Base-by-base conservation (phyloP, 2,888 invertebrate genomes). In the Hypomecis punctinalis region DNA sequence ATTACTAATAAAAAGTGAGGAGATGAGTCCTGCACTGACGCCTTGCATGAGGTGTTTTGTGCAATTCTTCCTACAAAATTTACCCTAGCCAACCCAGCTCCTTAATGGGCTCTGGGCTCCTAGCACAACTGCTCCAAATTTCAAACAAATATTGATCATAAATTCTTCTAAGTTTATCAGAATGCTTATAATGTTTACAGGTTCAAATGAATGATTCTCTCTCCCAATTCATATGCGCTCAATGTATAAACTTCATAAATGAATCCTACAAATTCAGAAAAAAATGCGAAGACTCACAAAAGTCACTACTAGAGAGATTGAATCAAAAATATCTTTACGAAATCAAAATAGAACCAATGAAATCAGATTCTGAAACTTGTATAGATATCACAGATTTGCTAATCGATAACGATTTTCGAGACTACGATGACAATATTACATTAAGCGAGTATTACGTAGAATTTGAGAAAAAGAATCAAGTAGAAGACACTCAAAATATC, bases 341-440 rank as follows among this genome's bases (percentile, higher is more conserved):
- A 23, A 71, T 83, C 1, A 87, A 84, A 74, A 57, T 75, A 35
- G 83, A 84, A 73, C 49, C 66, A 0, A 57, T 72, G 0, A 75
- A 75, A 49, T 36, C 67, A 1, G 73, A 66, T 60, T 55, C 61
- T 0, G 37, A 49, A 35, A 55, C 61, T 3, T 52, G 71, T 0
- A 81, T 86, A 63, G 82, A 85, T 35, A 85, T 86, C 61, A 73
- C 76, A 5, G 79, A 83, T 10, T 59, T 77, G 3, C 59, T 77
- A 0, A 52, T 71, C 7, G 71, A 77, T 35, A 77, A 80, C 8
- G 77, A 83, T 51, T 83, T 77, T 5, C 77, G 74, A 23, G 84
- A 84, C 43, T 76, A 78, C 2, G 74, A 80, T 63, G 85, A 86
- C 37, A 81, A 81, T 66, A 71, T 81, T 2, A 80, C 79, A 0